Percentiles rank a stretch among this genome's conserved stretches.
Conservation (phyloP, 2,113 vertebrate species). For the Petrocephalus microphthalmus region DNA sequence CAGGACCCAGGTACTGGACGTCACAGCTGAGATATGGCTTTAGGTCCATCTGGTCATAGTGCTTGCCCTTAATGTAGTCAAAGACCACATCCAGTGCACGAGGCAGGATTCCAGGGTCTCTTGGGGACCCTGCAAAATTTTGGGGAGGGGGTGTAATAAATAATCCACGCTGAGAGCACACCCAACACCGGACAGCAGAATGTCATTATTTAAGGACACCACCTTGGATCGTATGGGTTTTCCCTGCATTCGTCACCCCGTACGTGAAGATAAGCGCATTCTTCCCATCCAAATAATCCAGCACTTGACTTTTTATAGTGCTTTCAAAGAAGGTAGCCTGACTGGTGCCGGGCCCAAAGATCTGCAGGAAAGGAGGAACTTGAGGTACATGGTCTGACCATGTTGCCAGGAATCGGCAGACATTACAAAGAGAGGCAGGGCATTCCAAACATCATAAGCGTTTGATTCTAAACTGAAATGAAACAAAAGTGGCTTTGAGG, state of each 20-base stretch:
- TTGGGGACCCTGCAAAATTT: conserved; percentile 60
- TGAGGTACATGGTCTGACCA: neutral
- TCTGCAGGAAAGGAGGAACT: conserved; percentile 48
- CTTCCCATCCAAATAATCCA: conserved; percentile 64
- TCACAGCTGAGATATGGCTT: conserved; percentile 70
- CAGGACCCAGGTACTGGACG: conserved; percentile 62
- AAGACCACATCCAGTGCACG: conserved; percentile 71
- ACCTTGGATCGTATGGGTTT: conserved; percentile 86
- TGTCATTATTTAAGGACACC: neutral
- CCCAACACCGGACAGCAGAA: neutral
- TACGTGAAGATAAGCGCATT: conserved; percentile 80
- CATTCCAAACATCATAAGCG: neutral
- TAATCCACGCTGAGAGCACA: neutral
- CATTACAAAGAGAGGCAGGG: no score
- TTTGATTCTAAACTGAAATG: neutral
- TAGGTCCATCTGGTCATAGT: conserved; percentile 71
- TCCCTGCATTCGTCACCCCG: conserved; percentile 83
- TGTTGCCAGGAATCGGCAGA: neutral
- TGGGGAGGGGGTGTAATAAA: neutral
- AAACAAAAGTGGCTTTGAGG: neutral
- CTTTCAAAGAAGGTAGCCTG: conserved; percentile 72
- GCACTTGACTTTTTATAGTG: conserved; percentile 64
- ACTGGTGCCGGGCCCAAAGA: conserved; percentile 70
- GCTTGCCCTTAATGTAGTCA: conserved; percentile 54
- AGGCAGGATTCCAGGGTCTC: conserved; percentile 75